Percentiles rank a stretch among this genome's conserved stretches.
Conservation (phyloP, 2,888 invertebrate genomes). For the Resseliella maxima region DNA sequence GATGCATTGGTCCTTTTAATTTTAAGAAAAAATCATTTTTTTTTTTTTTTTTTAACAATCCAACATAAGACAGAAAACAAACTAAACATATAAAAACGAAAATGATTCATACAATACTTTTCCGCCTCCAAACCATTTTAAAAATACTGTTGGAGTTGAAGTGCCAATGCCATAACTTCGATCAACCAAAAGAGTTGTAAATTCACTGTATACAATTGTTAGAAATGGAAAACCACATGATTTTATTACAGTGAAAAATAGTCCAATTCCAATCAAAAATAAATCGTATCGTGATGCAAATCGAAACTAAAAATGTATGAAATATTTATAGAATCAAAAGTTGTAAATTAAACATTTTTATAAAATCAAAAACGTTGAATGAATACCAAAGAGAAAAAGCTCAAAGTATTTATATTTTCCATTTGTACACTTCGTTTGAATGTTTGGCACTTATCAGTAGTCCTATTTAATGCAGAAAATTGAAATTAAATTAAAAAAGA, state of each 20-base stretch:
- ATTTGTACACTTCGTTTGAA: too few species aligned
- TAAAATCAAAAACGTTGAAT: not conserved
- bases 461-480: too few species aligned
- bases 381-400: not conserved
- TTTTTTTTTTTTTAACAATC: too few species aligned
- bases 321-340: not conserved
- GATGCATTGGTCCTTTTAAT: conserved; percentile 68
- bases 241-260: conserved; percentile 72
- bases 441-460: too few species aligned
- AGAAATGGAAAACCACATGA: conserved; percentile 76
- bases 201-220: conserved; percentile 79
- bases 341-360: not conserved
- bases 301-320: conserved; percentile 67
- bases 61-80: not conserved
- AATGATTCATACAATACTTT: conserved; percentile 68
- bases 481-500: too few species aligned
- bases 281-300: conserved; percentile 74
- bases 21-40: too few species aligned
- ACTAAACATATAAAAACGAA: too few species aligned
- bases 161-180: conserved; percentile 72
- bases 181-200: conserved; percentile 77
- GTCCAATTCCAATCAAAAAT: conserved; percentile 70
- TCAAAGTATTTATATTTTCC: not conserved
- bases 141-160: conserved; percentile 71
- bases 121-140: conserved; percentile 75